Percentiles rank a stretch among this genome's conserved stretches.
Conservation (phyloP, 1,140 invertebrate genomes). For the Chlorops oryzae region DNA sequence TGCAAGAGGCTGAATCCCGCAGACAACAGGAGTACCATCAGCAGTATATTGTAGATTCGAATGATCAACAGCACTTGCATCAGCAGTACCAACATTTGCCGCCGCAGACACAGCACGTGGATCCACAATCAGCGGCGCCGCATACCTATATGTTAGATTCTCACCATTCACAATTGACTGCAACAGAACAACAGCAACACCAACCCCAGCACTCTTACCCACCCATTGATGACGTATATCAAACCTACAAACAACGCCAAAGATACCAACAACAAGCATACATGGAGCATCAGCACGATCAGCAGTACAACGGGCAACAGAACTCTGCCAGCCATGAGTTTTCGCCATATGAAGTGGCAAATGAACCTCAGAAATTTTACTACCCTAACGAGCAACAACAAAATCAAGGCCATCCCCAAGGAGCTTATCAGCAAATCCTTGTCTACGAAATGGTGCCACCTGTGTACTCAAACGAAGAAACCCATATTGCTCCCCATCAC, state of each 20-base stretch:
- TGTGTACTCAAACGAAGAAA: too few relatives aligned
- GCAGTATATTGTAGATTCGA: too few relatives aligned
- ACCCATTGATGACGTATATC: constrained; percentile 40
- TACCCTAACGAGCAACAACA: constrained; percentile 8
- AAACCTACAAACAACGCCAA: constrained; percentile 36
- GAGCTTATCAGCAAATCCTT: not conserved
- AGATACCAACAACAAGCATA: constrained; percentile 8
- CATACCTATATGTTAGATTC: constrained; percentile 29
- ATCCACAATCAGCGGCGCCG: constrained; percentile 17
- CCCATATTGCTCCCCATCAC: not conserved
- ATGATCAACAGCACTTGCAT: constrained; percentile 13
- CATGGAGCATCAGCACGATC: constrained; percentile 24
- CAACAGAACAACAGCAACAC: constrained; percentile 21
- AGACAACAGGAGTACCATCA: constrained; percentile 29
- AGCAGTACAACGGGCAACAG: constrained; percentile 14
- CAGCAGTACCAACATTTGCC: constrained; percentile 2
- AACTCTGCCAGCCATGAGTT: not conserved
- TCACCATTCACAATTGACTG: too few relatives aligned
- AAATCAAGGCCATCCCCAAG: constrained; percentile 3
- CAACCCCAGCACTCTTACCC: constrained; percentile 28
- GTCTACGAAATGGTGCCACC: too few relatives aligned
- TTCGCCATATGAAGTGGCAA: constrained; percentile 14
- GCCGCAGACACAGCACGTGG: not conserved
- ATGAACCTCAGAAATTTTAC: not conserved
- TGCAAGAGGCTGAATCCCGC: constrained; percentile 36